These are phyloP conservation scores for Anoplius nigerrimus DNA, from an alignment of 2,888 invertebrate genomes.

Conservation along the genomic window DNA sequence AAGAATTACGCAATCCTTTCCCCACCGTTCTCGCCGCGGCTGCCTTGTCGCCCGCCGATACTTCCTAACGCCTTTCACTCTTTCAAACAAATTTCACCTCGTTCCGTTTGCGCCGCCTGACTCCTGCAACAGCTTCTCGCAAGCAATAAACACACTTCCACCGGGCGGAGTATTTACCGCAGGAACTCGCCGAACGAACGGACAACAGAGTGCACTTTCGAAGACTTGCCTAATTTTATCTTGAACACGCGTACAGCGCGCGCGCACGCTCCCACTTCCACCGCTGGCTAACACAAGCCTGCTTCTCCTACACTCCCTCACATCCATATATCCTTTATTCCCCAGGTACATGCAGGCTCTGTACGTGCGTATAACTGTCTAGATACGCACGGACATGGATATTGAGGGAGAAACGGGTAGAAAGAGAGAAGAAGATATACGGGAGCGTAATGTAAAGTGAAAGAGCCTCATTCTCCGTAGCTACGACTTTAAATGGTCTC, in stretches of 20 bases:
- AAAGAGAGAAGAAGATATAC: constrained; percentile 18
- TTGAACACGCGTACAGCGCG: no score
- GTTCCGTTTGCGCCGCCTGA: constrained; percentile 1
- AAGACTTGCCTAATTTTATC: no score
- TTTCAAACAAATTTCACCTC: constrained; percentile 51
- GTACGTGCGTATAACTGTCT: no score
- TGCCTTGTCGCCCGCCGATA: constrained; percentile 18
- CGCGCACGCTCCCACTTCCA: no score
- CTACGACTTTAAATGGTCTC: constrained; percentile 36
- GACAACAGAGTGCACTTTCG: no score
- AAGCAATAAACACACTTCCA: no score
- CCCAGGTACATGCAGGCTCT: no score
- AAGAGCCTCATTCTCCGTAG: constrained; percentile 34
- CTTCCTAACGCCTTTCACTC: constrained; percentile 55
- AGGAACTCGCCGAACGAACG: neutral
- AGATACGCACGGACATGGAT: no score
- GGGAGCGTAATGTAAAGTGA: constrained; percentile 28
- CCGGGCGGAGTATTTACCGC: neutral
- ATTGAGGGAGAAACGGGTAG: neutral
- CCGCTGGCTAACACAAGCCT: no score
- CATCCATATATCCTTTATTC: no score
- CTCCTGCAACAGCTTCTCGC: neutral
- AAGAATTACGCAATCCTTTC: constrained; percentile 36
- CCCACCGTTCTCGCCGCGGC: constrained; percentile 11
- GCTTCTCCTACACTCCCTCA: no score